These are phyloP conservation scores for Monopterus albus DNA, from an alignment of 2,113 vertebrate genomes.

Conservation along the genomic window DNA sequence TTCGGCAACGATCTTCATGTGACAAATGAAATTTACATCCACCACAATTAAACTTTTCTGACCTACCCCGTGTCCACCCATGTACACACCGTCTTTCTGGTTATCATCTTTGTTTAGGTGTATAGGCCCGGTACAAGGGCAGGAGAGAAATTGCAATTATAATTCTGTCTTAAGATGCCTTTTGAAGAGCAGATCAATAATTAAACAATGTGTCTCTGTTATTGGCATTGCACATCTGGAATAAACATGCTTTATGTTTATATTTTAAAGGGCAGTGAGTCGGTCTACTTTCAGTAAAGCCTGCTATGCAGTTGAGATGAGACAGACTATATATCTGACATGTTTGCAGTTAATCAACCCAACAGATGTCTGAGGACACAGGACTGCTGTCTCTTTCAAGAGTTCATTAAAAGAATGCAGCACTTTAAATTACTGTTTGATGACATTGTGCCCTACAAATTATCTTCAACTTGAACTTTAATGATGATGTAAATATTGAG, in stretches of 20 bases:
- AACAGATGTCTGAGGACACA: no score
- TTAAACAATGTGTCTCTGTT: constrained; percentile 29
- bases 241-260: neutral
- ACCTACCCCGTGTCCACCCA: constrained; percentile 59
- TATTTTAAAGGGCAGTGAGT: constrained; percentile 8
- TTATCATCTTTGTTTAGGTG: constrained; percentile 66
- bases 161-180: constrained; percentile 55
- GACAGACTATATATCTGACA: no score
- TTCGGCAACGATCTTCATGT: constrained; percentile 78
- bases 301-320: no score
- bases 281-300: neutral
- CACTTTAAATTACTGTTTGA: no score
- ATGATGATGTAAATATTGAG: no score
- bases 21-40: constrained; percentile 81
- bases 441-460: no score
- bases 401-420: no score
- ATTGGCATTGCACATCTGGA: constrained; percentile 22
- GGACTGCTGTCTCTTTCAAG: no score
- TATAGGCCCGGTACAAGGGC: constrained; percentile 27
- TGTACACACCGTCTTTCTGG: constrained; percentile 46
- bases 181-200: constrained; percentile 65
- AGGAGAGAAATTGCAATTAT: constrained; percentile 60
- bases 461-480: no score
- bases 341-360: no score
- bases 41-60: constrained; percentile 75